phyloP scores from a whole-genome alignment of 2,888 invertebrate species.

The Lasioglossum oenotherae region DNA sequence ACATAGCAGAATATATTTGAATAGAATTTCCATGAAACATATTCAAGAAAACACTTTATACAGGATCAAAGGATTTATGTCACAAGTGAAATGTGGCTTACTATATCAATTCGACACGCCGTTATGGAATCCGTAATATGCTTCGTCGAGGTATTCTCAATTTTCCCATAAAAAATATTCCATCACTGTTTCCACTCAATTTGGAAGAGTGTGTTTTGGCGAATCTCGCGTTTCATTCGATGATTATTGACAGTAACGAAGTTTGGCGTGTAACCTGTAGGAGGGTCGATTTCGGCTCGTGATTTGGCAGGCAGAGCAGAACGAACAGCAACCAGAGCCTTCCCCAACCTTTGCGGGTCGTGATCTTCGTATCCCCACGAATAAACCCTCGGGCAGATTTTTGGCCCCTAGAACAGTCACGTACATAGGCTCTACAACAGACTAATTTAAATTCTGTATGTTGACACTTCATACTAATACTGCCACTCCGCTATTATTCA shows the following conservation, averaged over 20 bases:
- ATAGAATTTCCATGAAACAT: constrained; percentile 7
- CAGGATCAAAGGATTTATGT: neutral
- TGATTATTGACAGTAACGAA: neutral
- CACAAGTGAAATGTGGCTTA: neutral
- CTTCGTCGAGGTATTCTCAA: neutral
- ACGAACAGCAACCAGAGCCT: constrained; percentile 56
- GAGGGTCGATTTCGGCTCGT: constrained; percentile 27
- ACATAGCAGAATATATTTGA: neutral
- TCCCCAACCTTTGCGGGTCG: constrained; percentile 56
- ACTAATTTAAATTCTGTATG: constrained; percentile 35
- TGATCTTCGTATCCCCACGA: constrained; percentile 53
- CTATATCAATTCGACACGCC: constrained; percentile 2
- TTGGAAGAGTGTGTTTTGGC: neutral
- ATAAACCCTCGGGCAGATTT: constrained; percentile 50
- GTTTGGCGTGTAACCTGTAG: constrained; percentile 14
- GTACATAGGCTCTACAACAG: constrained; percentile 41
- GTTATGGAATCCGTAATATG: neutral
- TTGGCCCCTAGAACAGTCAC: constrained; percentile 56
- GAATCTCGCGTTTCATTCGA: neutral
- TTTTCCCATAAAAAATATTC: neutral
- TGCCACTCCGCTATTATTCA: constrained; percentile 9
- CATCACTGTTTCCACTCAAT: neutral
- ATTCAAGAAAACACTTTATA: constrained; percentile 11
- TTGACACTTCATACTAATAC: constrained; percentile 18
- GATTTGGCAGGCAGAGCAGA: constrained; percentile 34